A percentile compares a stretch with the other conserved stretches of the same genome.
Evolutionary conservation across 2,113 vertebrate genomes (phyloP).

Genomic region (Nycticryphes semicollaris): DNA sequence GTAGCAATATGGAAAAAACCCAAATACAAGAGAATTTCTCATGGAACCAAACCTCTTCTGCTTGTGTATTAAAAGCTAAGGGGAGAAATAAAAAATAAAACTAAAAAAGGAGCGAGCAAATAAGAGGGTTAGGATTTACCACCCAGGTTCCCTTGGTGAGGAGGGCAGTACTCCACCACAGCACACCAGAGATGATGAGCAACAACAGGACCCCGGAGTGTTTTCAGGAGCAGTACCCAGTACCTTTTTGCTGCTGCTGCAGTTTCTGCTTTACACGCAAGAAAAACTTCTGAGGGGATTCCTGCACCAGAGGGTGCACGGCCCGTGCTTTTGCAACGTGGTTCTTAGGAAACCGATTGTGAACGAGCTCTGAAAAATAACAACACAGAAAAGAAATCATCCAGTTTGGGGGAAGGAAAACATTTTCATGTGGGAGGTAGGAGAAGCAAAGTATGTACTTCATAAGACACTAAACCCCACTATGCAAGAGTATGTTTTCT

Average conservation of each 20-base stretch:
- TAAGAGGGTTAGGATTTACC: neutral
- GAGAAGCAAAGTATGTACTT: neutral
- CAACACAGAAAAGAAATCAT: neutral
- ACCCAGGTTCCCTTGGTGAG: neutral
- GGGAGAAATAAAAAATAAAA: too few species aligned
- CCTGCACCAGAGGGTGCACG: neutral
- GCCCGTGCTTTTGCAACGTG: fast-evolving
- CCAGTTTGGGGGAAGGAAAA: neutral
- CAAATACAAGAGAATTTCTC: neutral
- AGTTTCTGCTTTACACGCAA: slow-evolving; percentile 53
- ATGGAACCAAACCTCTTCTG: neutral
- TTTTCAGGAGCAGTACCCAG: neutral
- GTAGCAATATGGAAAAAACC: fast-evolving
- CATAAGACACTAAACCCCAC: too few species aligned
- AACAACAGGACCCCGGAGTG: neutral
- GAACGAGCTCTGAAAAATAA: neutral
- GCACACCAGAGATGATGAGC: fast-evolving
- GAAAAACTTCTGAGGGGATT: slow-evolving; percentile 61
- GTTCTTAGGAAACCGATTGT: neutral
- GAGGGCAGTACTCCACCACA: neutral
- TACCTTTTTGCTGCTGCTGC: slow-evolving; percentile 41
- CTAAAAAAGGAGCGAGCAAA: neutral
- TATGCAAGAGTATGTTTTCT: fast-evolving
- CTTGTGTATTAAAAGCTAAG: neutral
- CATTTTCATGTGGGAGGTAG: fast-evolving